These are phyloP conservation scores for Neuroterus valhalla DNA, from an alignment of 1,140 invertebrate species.

Conservation along the genomic window DNA sequence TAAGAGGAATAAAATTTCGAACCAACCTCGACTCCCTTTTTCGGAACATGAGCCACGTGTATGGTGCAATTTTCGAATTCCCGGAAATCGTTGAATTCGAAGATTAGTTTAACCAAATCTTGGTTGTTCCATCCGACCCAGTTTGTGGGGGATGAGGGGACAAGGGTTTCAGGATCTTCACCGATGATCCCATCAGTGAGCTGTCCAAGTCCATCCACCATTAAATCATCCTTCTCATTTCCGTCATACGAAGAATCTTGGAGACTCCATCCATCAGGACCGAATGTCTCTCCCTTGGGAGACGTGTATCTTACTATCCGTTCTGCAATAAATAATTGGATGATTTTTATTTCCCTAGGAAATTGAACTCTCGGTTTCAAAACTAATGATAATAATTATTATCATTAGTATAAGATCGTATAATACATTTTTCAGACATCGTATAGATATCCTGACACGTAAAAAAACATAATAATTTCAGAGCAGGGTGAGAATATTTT, in stretches of 20 bases:
- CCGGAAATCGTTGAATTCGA: slow-evolving; percentile 85
- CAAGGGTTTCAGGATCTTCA: slow-evolving; percentile 56
- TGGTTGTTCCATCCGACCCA: slow-evolving; percentile 94
- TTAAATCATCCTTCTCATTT: slow-evolving; percentile 78
- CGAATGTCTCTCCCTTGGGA: slow-evolving; percentile 75
- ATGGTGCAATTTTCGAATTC: slow-evolving; percentile 87
- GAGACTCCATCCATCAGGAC: slow-evolving; percentile 85
- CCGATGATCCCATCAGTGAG: slow-evolving; percentile 81
- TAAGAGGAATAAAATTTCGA: slow-evolving; percentile 29
- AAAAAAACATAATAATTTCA: too few species aligned
- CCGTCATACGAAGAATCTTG: slow-evolving; percentile 96
- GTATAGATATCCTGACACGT: too few species aligned
- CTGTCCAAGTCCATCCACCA: slow-evolving; percentile 87
- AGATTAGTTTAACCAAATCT: slow-evolving; percentile 80
- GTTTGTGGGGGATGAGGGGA: slow-evolving; percentile 49
- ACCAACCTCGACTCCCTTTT: slow-evolving; percentile 82
- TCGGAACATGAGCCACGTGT: slow-evolving; percentile 85
- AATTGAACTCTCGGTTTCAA: neutral
- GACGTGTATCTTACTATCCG: slow-evolving; percentile 81
- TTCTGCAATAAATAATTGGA: slow-evolving; percentile 61
- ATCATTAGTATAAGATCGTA: too few species aligned
- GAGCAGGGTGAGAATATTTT: too few species aligned
- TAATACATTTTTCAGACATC: too few species aligned
- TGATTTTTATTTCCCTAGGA: neutral
- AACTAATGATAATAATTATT: too few species aligned